Evolutionary conservation across 2,113 vertebrate species (phyloP), one percentile per base, ranked within the genome.

Genomic region (Lota lota): DNA sequence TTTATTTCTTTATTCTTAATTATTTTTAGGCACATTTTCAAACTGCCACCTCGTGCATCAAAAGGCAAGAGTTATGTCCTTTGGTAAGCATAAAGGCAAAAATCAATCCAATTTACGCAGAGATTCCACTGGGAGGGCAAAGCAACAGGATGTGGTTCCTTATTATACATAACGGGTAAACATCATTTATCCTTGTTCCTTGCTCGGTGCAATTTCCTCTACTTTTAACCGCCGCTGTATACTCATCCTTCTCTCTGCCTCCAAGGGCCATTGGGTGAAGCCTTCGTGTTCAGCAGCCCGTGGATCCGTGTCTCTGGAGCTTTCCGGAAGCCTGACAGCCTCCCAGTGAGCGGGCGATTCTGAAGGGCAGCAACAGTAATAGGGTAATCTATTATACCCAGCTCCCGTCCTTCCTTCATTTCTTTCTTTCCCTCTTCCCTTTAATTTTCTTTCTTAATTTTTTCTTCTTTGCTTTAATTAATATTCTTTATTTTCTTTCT

Each of bases 321-420:
- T n/a, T 78, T 67, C 62, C 22, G 78, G 70, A 77, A 70, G 84
- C 76, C 84, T 86, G 82, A 83, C 83, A 85, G 77, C 79, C 80
- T 79, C 73, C 81, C 72, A 51, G 1, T 60, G 77, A 80, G 80
- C 21, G 50, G 74, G 76, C 73, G 83, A 87, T 87, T 83, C 79
- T 76, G 76, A 91, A 89, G 88, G 87, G 83, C 86, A 89, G 86
- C 67, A 70, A 80, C 80, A 86, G 88, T 91, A 90, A 92, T 90
- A 88, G 89, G 89, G 87, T 91, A 86, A 90, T 90, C 86, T 89
- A 88, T 92, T 87, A 88, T 85, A 85, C 80, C 75, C 79, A 74
- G 73, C 77, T 33, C 28, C 28, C 28, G 4, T 33, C 28, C 24
- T n/a, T n/a, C n/a, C n/a, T n/a, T n/a, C n/a, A n/a, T n/a, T 47